A percentile compares a stretch with the other conserved stretches of the same genome.
phyloP scores from a whole-genome alignment of 2,797 vertebrate species.

The Liparis tanakae region DNA sequence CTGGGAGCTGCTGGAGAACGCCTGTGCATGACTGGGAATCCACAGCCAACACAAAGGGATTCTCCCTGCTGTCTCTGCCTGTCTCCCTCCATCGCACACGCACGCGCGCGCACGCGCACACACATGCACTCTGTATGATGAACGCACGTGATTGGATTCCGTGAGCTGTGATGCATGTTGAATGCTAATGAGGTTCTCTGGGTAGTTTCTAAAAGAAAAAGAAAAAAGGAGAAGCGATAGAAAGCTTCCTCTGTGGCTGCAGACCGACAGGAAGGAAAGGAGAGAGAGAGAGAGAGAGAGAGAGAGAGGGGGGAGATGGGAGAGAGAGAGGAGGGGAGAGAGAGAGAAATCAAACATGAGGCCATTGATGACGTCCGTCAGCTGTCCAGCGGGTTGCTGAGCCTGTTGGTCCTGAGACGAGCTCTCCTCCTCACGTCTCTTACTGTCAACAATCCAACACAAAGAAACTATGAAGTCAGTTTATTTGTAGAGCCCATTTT shows the following conservation, averaged over 20 bases:
- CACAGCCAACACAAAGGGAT: constrained; percentile 62
- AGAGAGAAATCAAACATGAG: too few relatives aligned
- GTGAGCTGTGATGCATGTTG: constrained; percentile 66
- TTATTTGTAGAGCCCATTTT: too few relatives aligned
- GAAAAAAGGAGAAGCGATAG: constrained; percentile 45
- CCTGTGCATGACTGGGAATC: constrained; percentile 57
- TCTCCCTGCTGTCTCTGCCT: constrained; percentile 69
- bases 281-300: background rate
- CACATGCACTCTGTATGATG: constrained; percentile 56
- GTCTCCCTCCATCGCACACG: background rate
- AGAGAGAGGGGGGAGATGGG: too few relatives aligned
- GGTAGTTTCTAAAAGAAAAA: constrained; percentile 39
- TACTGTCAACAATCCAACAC: too few relatives aligned
- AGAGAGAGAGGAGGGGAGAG: too few relatives aligned
- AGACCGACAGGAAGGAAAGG: constrained; percentile 42
- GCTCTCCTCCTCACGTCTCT: too few relatives aligned
- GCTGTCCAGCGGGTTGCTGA: too few relatives aligned
- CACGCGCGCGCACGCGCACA: constrained; percentile 46
- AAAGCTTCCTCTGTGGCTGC: constrained; percentile 72
- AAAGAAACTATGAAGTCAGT: too few relatives aligned
- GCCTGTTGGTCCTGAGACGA: too few relatives aligned
- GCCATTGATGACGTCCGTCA: too few relatives aligned
- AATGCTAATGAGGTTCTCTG: constrained; percentile 77
- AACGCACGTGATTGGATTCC: constrained; percentile 73
- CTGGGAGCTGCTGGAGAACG: constrained; percentile 32